A percentile compares a stretch with the other conserved stretches of the same genome.
Evolutionary conservation across 2,888 invertebrate genomes (phyloP).

Genomic region (Pelosia muscerda): DNA sequence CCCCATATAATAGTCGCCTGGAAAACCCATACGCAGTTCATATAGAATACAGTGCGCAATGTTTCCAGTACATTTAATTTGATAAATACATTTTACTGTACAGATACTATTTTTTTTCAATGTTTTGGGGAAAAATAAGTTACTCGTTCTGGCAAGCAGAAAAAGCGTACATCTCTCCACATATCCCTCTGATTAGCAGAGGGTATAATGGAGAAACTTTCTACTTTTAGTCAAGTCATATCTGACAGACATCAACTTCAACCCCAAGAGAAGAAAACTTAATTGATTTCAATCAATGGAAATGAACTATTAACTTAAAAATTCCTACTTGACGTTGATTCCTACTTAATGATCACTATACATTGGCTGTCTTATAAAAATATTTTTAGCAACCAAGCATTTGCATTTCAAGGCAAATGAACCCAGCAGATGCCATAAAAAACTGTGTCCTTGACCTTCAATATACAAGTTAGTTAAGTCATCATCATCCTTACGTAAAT

Average conservation of each 20-base stretch:
- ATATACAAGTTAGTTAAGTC: neutral
- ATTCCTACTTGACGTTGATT: too few species aligned
- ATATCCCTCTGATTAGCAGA: conserved; percentile 10
- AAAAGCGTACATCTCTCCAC: neutral
- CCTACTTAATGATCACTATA: too few species aligned
- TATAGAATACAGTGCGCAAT: too few species aligned
- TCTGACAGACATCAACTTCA: neutral
- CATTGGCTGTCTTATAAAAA: neutral
- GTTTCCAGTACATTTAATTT: neutral
- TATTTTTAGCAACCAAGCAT: neutral
- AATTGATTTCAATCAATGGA: neutral
- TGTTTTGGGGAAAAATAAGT: neutral
- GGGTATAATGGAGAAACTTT: neutral
- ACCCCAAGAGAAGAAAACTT: too few species aligned
- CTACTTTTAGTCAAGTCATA: neutral
- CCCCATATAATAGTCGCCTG: too few species aligned
- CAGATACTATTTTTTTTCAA: neutral
- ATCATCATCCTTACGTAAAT: too few species aligned
- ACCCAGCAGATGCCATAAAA: neutral
- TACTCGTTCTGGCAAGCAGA: neutral
- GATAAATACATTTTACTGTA: neutral
- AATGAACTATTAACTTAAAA: neutral
- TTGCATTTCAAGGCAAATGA: neutral
- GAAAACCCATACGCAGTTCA: too few species aligned
- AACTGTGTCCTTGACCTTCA: neutral